Evolutionary conservation across 64 coral and sea anemone species (phyloP).

Genomic region (Catalaphyllia jardinei): DNA sequence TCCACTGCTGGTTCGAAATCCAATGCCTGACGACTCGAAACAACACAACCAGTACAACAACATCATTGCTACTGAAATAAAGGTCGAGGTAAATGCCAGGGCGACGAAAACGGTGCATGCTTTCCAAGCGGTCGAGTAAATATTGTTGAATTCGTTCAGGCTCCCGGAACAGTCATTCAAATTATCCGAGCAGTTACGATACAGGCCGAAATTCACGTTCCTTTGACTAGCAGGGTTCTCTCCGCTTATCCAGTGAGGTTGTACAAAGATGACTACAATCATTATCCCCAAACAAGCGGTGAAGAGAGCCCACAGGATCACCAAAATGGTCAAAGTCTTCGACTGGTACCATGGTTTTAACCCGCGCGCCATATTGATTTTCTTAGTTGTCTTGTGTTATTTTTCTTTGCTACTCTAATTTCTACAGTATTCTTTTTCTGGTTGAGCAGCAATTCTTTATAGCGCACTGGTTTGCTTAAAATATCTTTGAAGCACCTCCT

Average conservation of each 20-base stretch:
- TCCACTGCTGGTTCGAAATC: slow-evolving; percentile 85
- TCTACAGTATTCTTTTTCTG: slow-evolving; percentile 24
- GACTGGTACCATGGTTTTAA: slow-evolving; percentile 91
- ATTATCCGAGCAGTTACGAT: slow-evolving; percentile 77
- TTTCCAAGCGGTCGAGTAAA: slow-evolving; percentile 86
- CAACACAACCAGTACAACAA: slow-evolving; percentile 81
- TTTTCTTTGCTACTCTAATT: slow-evolving; percentile 12
- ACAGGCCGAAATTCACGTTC: slow-evolving; percentile 79
- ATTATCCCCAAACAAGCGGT: slow-evolving; percentile 87
- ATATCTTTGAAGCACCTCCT: slow-evolving; percentile 25
- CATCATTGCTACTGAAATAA: slow-evolving; percentile 79
- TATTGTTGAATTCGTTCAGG: slow-evolving; percentile 63
- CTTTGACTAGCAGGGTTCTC: not conserved
- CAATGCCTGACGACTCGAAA: slow-evolving; percentile 58
- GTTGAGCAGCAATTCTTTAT: slow-evolving; percentile 37
- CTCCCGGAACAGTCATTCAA: slow-evolving; percentile 69
- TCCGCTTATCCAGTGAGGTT: slow-evolving; percentile 93
- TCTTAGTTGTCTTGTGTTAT: not conserved
- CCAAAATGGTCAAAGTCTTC: slow-evolving; percentile 76
- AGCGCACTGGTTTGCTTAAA: slow-evolving; percentile 33
- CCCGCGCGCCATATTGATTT: slow-evolving; percentile 36
- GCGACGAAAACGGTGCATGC: slow-evolving; percentile 73
- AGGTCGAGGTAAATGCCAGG: slow-evolving; percentile 71
- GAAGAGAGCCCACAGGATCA: slow-evolving; percentile 80
- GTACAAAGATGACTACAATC: slow-evolving; percentile 94